Evolutionary conservation across 2,113 vertebrate species (phyloP).

Genomic region (Odobenus rosmarus): DNA sequence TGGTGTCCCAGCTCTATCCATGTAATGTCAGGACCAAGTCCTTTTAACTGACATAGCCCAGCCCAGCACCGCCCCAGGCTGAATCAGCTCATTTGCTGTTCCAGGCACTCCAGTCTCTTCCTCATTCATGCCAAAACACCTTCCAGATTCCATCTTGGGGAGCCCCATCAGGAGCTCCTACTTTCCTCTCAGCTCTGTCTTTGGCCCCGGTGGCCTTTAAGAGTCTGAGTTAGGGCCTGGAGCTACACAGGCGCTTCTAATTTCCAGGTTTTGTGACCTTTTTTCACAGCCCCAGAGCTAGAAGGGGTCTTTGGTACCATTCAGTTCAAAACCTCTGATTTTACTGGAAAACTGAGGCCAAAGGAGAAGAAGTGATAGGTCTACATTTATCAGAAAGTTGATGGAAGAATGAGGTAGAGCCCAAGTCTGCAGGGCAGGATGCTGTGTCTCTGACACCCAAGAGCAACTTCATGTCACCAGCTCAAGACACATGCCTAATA

Average conservation of each 20-base stretch:
- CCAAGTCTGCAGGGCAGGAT: fast-evolving
- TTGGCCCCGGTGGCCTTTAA: background rate
- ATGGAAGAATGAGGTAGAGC: background rate
- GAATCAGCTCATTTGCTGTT: background rate
- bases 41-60: background rate
- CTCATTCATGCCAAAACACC: background rate
- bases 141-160: background rate
- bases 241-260: background rate
- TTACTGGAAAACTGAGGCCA: background rate
- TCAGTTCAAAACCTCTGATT: background rate
- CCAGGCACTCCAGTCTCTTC: background rate
- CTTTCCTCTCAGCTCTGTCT: background rate
- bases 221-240: background rate
- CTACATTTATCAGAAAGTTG: background rate
- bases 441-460: background rate
- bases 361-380: background rate
- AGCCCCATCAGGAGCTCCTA: background rate
- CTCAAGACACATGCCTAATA: background rate
- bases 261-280: background rate
- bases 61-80: background rate
- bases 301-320: background rate
- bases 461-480: background rate
- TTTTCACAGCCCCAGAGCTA: background rate
- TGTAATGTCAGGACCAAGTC: background rate
- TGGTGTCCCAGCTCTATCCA: background rate